These are phyloP conservation scores for Ophion slaviceki DNA, from an alignment of 2,888 invertebrate species.

Conservation along the genomic window DNA sequence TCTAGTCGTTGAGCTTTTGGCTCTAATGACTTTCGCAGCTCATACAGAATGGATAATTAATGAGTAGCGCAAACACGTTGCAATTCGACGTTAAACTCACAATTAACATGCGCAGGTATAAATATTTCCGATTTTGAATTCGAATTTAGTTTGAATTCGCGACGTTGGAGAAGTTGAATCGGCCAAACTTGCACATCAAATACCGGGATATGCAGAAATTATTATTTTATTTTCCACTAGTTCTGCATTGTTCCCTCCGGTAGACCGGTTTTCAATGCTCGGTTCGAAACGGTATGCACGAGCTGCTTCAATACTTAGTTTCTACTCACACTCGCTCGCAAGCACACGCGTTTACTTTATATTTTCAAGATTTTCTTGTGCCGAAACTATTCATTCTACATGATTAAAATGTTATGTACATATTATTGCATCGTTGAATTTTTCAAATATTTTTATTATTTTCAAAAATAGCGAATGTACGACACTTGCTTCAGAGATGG, in stretches of 20 bases:
- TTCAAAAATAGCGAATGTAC: no score
- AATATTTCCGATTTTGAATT: background rate
- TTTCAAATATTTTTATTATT: no score
- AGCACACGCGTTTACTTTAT: background rate
- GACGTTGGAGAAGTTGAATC: background rate
- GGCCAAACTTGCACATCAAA: no score
- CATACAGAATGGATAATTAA: background rate
- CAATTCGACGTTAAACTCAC: background rate
- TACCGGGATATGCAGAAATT: background rate
- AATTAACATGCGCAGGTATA: background rate
- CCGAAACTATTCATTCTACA: no score
- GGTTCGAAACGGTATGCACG: slow-evolving; percentile 36
- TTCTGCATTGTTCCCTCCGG: slow-evolving; percentile 1
- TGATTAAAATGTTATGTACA: no score
- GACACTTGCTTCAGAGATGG: no score
- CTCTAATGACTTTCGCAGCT: background rate
- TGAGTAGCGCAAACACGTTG: background rate
- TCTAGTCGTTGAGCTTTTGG: background rate
- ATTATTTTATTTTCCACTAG: background rate
- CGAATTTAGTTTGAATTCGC: background rate
- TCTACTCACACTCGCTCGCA: background rate
- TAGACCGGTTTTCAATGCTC: slow-evolving; percentile 8
- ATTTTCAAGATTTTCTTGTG: no score
- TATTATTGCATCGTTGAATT: no score
- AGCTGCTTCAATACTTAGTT: slow-evolving; percentile 1